Evolutionary conservation across 2,888 invertebrate genomes (phyloP).

Genomic region (Villa cingulata): DNA sequence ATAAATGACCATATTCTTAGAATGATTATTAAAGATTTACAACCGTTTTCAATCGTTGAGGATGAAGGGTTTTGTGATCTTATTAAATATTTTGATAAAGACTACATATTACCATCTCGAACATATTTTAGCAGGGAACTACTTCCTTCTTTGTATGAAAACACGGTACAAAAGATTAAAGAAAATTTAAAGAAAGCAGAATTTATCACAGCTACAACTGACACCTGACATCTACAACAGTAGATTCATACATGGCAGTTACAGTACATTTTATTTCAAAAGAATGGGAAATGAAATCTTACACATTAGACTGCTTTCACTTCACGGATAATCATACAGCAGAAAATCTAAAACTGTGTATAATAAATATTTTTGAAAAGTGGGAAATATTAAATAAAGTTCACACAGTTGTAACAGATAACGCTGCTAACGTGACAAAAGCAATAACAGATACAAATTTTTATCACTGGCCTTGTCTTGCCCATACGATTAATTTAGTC

Average conservation of each 20-base stretch:
- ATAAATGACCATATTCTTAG: too few relatives aligned
- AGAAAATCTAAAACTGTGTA: slow-evolving; percentile 11
- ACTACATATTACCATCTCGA: slow-evolving; percentile 18
- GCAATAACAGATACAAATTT: slow-evolving; percentile 15
- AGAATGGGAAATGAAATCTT: slow-evolving; percentile 12
- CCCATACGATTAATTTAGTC: slow-evolving; percentile 16
- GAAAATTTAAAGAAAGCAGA: slow-evolving; percentile 2
- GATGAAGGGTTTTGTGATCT: too few relatives aligned
- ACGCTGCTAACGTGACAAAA: slow-evolving; percentile 18
- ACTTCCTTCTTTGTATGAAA: slow-evolving; percentile 15
- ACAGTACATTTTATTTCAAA: slow-evolving; percentile 17
- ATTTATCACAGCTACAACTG: slow-evolving; percentile 15
- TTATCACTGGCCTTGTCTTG: slow-evolving; percentile 16
- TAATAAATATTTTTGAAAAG: slow-evolving; percentile 10
- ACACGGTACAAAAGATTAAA: slow-evolving; percentile 11
- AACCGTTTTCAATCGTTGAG: too few relatives aligned
- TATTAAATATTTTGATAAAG: too few relatives aligned
- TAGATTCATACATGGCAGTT: slow-evolving; percentile 15
- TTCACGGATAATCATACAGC: slow-evolving; percentile 16
- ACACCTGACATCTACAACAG: slow-evolving; percentile 17
- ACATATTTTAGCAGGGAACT: slow-evolving; percentile 17
- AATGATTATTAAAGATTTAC: too few relatives aligned
- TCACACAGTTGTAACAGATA: slow-evolving; percentile 14
- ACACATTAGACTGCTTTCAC: slow-evolving; percentile 12
- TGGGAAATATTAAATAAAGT: slow-evolving; percentile 5